Conservation (phyloP, 2,888 invertebrate genomes). For the Pammene fasciana region DNA sequence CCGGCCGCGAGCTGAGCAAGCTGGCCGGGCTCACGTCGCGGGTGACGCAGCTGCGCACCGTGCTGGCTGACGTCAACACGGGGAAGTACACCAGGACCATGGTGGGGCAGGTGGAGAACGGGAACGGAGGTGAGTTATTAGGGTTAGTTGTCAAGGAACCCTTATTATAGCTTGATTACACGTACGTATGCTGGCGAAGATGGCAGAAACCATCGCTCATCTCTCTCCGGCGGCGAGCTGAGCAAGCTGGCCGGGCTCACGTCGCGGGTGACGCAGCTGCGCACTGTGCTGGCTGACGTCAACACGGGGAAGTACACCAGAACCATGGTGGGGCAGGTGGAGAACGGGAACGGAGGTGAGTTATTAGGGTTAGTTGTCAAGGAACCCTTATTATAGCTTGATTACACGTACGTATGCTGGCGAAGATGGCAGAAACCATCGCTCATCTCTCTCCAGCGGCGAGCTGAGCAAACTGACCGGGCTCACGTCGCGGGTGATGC, state of each 20-base stretch:
- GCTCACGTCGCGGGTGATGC: too few species aligned
- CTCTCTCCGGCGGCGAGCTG: conserved; percentile 96
- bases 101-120: conserved; percentile 66
- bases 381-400: too few species aligned
- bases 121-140: conserved; percentile 47
- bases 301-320: conserved; percentile 88
- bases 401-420: too few species aligned
- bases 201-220: conserved; percentile 81
- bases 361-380: neutral
- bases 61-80: conserved; percentile 91
- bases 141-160: too few species aligned
- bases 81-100: conserved; percentile 87
- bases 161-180: too few species aligned
- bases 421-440: too few species aligned
- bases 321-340: conserved; percentile 77
- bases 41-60: conserved; percentile 93
- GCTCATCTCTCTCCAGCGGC: too few species aligned
- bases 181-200: too few species aligned
- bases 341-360: conserved; percentile 53
- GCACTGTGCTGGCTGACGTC: conserved; percentile 91
- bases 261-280: conserved; percentile 94
- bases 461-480: too few species aligned
- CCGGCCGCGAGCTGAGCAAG: conserved; percentile 96
- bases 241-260: conserved; percentile 97
- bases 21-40: conserved; percentile 97